Evolutionary conservation across 1,140 invertebrate genomes (phyloP), one percentile per base, ranked within the genome.

Genomic region (Trichomalopsis sarcophagae): DNA sequence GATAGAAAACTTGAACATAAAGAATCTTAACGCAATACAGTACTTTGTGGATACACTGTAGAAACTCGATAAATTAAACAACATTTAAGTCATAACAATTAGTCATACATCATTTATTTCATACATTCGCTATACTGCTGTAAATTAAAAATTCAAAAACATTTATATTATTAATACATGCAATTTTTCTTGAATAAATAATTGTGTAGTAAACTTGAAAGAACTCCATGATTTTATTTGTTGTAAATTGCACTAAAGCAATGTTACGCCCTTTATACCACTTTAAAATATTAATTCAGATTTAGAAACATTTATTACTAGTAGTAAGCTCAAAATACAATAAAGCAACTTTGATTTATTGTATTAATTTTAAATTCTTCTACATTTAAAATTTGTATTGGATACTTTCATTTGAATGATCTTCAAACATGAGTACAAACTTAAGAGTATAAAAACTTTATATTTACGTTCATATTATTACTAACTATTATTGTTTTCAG

Each of bases 401-500:
- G 40, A 7, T 44, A 21, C 17, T 62, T 62, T 3, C 4, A 62
- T 62, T 21, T 62, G 3, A n/a, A 62, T 62, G 6, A 62, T 62
- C 2, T 62, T 17, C 3, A 62, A 62, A 62, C 6, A 5, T 7
- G 21, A 17, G 6, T 62, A 62, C 17, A 21, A 17, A 62, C 17
- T 62, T 62, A 3, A 50, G 14, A 62, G 17, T 21, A 13, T 62
- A 62, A 62, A 21, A 62, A 21, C 55, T 50, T 50, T 27, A 14
- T 62, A 62, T 14, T 62, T 17, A 62, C 13, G 14, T 62, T 62
- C 55, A 62, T 62, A 62, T 30, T 76, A 62, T 73, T 62, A 82
- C 73, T 82, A 82, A 82, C 66, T 69, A 14, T 74, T 84, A 69
- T 84, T 84, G 68, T 84, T 84, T 84, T 84, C 82, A 84, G 82